phyloP scores from a whole-genome alignment of 1,140 invertebrate genomes.

The Aphidius ervi region DNA sequence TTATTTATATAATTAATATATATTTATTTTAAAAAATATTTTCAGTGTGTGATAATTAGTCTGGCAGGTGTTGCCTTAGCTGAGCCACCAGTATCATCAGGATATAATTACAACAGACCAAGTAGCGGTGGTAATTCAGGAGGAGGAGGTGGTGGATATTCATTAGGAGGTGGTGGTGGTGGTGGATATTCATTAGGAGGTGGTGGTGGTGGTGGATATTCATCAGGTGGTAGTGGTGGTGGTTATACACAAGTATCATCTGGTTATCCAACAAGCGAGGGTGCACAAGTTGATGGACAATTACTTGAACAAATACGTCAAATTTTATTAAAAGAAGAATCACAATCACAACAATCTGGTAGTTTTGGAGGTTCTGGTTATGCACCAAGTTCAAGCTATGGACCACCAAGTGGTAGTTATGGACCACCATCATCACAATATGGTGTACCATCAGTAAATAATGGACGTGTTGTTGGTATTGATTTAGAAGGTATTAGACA shows the following conservation, averaged over 20 bases:
- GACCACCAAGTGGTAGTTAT: constrained; percentile 52
- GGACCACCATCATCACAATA: constrained; percentile 57
- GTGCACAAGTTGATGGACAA: constrained; percentile 70
- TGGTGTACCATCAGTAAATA: constrained; percentile 56
- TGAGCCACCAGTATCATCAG: constrained; percentile 59
- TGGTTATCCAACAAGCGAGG: constrained; percentile 71
- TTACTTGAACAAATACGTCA: constrained; percentile 76
- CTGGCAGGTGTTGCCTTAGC: constrained; percentile 59
- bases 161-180: constrained; percentile 62
- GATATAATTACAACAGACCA: constrained; percentile 63
- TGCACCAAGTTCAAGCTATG: constrained; percentile 49
- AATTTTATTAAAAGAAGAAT: constrained; percentile 76
- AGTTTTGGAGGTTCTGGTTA: constrained; percentile 45
- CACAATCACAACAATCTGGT: constrained; percentile 54
- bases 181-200: constrained; percentile 56
- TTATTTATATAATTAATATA: not conserved
- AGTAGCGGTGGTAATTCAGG: constrained; percentile 43
- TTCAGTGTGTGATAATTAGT: constrained; percentile 62
- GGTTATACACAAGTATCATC: constrained; percentile 68
- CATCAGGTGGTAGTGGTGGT: constrained; percentile 56
- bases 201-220: constrained; percentile 38
- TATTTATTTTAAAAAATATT: constrained; percentile 34
- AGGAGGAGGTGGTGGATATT: constrained; percentile 46
- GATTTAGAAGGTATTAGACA: constrained; percentile 72
- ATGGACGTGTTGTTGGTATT: constrained; percentile 65